Conservation (phyloP, 2,888 invertebrate genomes). For the Microctonus brassicae region DNA sequence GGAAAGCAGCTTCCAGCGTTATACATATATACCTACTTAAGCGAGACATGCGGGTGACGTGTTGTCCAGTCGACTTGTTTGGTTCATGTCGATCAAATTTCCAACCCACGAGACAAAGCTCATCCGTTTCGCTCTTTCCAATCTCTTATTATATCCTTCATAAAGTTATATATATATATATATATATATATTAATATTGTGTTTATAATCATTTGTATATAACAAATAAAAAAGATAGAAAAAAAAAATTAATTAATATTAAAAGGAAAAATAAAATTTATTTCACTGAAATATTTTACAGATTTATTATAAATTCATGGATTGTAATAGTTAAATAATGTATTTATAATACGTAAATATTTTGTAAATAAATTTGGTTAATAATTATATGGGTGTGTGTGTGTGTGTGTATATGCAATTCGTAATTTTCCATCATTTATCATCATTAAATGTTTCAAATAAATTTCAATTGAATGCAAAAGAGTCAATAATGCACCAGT, state of each 20-base stretch:
- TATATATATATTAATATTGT: no score
- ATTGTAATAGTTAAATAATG: no score
- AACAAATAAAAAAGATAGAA: no score
- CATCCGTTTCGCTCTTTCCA: constrained; percentile 30
- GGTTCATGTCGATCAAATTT: constrained; percentile 68
- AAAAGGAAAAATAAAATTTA: no score
- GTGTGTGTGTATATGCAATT: neutral
- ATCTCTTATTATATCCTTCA: constrained; percentile 7
- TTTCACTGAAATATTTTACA: no score
- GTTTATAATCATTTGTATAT: no score
- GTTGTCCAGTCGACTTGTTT: constrained; percentile 61
- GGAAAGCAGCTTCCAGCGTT: constrained; percentile 21
- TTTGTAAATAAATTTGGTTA: neutral
- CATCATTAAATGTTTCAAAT: constrained; percentile 13
- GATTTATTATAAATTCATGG: no score
- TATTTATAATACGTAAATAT: no score
- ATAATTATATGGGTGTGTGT: no score
- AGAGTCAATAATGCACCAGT: neutral
- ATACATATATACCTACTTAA: constrained; percentile 27
- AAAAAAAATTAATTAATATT: no score
- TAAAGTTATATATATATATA: constrained; percentile 15
- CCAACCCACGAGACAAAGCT: constrained; percentile 62
- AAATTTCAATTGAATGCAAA: neutral
- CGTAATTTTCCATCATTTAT: neutral
- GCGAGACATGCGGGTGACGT: constrained; percentile 37